These are phyloP conservation scores for Carollia perspicillata DNA, from an alignment of 2,113 vertebrate species.

Conservation along the genomic window DNA sequence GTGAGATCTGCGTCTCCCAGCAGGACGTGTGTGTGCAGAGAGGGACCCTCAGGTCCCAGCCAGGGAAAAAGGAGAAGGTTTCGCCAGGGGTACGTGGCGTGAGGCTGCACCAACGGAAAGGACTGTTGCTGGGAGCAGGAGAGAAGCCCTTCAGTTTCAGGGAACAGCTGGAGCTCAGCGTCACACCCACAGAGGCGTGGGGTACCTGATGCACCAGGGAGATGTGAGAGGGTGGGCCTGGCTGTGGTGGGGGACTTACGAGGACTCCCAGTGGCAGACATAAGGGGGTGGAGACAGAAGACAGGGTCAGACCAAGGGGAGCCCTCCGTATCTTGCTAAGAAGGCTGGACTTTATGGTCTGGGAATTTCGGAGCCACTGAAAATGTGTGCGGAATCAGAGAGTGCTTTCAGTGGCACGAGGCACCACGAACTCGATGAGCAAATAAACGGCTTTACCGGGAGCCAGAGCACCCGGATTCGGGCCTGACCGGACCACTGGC, in stretches of 20 bases:
- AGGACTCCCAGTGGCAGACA: no score
- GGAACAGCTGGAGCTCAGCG: background rate
- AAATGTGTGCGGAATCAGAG: background rate
- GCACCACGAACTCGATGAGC: background rate
- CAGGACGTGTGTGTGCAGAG: fast-evolving
- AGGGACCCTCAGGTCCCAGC: fast-evolving
- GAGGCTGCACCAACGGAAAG: background rate
- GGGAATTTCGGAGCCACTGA: background rate
- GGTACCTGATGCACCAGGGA: background rate
- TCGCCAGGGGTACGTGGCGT: background rate
- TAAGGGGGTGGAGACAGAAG: background rate
- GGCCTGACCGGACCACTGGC: background rate
- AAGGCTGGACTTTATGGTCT: background rate
- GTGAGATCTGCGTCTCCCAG: no score
- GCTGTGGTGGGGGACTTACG: fast-evolving
- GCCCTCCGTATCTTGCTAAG: background rate
- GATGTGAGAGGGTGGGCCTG: background rate
- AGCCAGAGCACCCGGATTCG: background rate
- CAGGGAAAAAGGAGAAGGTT: background rate
- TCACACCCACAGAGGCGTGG: background rate
- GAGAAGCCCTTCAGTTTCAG: background rate
- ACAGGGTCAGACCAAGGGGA: background rate
- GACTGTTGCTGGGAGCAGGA: background rate
- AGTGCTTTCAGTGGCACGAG: background rate
- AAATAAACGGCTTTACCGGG: background rate